Conservation (phyloP, 2,113 vertebrate genomes). For the Phrynocephalus versicolor region DNA sequence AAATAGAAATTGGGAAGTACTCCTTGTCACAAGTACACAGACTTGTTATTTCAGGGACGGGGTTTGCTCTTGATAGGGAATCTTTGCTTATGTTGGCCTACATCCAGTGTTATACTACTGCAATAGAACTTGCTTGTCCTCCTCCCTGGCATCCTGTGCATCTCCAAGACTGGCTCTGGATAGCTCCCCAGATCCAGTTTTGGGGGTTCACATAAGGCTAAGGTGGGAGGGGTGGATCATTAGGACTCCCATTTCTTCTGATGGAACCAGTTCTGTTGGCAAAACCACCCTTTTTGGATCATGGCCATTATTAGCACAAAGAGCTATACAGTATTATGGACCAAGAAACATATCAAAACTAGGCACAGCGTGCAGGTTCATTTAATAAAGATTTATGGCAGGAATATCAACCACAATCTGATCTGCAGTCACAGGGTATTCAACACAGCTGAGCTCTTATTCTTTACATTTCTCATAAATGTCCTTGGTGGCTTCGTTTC, state of each 20-base stretch:
- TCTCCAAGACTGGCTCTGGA: neutral
- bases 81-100: no score
- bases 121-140: neutral
- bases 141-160: neutral
- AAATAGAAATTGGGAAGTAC: conserved; percentile 17
- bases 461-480: neutral
- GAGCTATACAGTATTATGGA: neutral
- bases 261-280: neutral
- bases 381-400: neutral
- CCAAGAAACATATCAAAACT: neutral
- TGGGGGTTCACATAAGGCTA: neutral
- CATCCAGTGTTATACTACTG: no score
- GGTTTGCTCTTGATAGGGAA: neutral
- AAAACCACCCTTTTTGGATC: neutral
- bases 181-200: neutral
- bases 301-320: neutral
- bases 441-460: neutral
- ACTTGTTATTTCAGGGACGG: neutral
- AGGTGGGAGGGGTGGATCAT: no score
- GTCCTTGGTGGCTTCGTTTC: neutral
- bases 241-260: neutral
- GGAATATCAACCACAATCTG: neutral
- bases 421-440: neutral
- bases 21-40: neutral
- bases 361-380: neutral